Percentiles rank a stretch among this genome's conserved stretches.
These are phyloP conservation scores for Ciona savignyi DNA, from an alignment of 23 tunicate species.

Conservation along the genomic window DNA sequence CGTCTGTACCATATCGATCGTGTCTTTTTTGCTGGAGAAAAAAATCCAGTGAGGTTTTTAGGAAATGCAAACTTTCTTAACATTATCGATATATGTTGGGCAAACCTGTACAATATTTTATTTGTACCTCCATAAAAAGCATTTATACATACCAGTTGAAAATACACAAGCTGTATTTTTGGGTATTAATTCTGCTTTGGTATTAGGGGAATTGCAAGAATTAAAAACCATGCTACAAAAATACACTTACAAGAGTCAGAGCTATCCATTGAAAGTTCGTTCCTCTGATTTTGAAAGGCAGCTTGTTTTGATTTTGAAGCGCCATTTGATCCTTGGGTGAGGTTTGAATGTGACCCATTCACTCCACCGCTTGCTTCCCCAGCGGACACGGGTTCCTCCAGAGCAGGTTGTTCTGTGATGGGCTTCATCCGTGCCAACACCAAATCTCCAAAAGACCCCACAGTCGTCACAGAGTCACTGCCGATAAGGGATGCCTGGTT, in stretches of 20 bases:
- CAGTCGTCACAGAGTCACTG: not conserved
- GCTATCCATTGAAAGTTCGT: conserved; percentile 39
- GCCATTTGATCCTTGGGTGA: conserved; percentile 3
- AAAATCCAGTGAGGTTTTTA: conserved; percentile 4
- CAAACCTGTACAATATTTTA: too few relatives aligned
- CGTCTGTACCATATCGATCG: not conserved
- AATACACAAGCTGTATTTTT: too few relatives aligned
- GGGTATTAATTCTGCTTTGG: too few relatives aligned
- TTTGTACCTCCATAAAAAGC: too few relatives aligned
- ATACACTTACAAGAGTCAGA: conserved; percentile 42
- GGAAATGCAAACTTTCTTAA: too few relatives aligned
- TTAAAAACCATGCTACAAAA: too few relatives aligned
- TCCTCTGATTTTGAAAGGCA: conserved; percentile 8
- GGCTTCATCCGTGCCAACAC: conserved; percentile 1
- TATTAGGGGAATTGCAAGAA: too few relatives aligned
- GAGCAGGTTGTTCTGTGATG: not conserved
- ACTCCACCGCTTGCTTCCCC: not conserved
- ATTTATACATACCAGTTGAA: too few relatives aligned
- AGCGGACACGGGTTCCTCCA: not conserved
- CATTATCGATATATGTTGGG: too few relatives aligned
- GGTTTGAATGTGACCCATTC: not conserved
- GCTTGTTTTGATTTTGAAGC: conserved; percentile 10
- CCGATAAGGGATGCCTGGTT: not conserved
- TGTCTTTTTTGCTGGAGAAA: not conserved
- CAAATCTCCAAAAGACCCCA: not conserved